Base-by-base conservation (phyloP, 2,113 vertebrate species). In the Alosa alosa region DNA sequence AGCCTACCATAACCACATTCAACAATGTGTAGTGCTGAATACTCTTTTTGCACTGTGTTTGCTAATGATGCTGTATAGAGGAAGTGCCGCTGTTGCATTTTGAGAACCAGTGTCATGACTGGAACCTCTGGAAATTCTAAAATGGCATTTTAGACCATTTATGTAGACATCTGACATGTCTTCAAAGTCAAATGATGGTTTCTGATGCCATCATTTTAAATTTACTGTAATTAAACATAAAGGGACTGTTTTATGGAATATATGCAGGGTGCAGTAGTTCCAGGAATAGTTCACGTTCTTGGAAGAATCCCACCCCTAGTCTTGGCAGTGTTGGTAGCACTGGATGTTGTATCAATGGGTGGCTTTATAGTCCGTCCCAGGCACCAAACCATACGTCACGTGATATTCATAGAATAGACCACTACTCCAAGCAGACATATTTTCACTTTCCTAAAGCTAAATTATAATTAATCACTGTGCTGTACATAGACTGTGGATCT, bases 301-400 rank as follows among this genome's bases (percentile, higher is more conserved):
- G 47, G 87, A 83, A 84, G 84, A 92, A 91, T 86, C 57, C 88
- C 87, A 68, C 90, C 87, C 88, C 86, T 90, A 84, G 84, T 83
- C 86, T 87, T 88, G 89, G 88, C 83, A 83, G 84, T 84, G 78
- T 47, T 88, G 13, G 88, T 45, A 84, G 60, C 86, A 84, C 84
- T 84, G 82, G 86, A 82, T 57, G 84, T 31, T 85, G 88, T 85
- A 89, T 96, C 92, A 96, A 95, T 94, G 90, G 86, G 68, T 64
- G 85, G 87, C 91, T 90, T 95, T 95, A 92, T 95, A 87, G 86
- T 88, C 87, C 11, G 92, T 91, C 90, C 92, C 88, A 89, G 93
- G 93, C 94, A 92, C 93, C 6, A 81, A 84, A 82, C 87, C 88
- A 90, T 13, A 9, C 39, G 82, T 89, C 91, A 89, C 81, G 90